Evolutionary conservation across 2,113 vertebrate genomes (phyloP).

Genomic region (Calidris pugnax): DNA sequence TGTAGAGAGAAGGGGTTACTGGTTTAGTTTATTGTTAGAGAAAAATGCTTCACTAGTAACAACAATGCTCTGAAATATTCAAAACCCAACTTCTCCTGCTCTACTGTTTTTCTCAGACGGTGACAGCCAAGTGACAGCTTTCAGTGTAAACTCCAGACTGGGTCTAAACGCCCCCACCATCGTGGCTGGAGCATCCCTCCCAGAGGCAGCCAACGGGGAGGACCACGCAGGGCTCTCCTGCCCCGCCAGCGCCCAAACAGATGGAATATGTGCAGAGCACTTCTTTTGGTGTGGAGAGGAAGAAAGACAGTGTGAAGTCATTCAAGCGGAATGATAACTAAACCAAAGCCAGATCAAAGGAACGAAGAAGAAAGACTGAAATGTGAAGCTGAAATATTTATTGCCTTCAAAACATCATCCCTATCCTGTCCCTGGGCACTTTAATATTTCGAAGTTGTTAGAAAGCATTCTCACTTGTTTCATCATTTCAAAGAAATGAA

Average conservation of each 20-base stretch:
- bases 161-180: neutral
- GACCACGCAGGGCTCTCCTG: neutral
- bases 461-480: conserved; percentile 74
- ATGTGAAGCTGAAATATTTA: conserved; percentile 93
- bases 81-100: neutral
- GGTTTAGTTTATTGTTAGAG: neutral
- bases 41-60: neutral
- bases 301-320: conserved; percentile 82
- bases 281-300: conserved; percentile 65
- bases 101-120: neutral
- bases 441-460: conserved; percentile 72
- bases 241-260: neutral
- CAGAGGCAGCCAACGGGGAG: neutral
- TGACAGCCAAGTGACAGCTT: neutral
- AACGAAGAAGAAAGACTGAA: conserved; percentile 82
- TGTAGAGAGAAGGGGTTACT: neutral
- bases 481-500: conserved; percentile 67
- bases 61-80: neutral
- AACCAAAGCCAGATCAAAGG: conserved; percentile 92
- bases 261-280: conserved; percentile 42
- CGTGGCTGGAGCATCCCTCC: neutral
- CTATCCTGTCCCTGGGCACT: conserved; percentile 75
- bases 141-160: neutral
- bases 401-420: conserved; percentile 85
- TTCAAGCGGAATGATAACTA: conserved; percentile 88